phyloP scores from a whole-genome alignment of 2,113 vertebrate species.

The Ptyas mucosa region DNA sequence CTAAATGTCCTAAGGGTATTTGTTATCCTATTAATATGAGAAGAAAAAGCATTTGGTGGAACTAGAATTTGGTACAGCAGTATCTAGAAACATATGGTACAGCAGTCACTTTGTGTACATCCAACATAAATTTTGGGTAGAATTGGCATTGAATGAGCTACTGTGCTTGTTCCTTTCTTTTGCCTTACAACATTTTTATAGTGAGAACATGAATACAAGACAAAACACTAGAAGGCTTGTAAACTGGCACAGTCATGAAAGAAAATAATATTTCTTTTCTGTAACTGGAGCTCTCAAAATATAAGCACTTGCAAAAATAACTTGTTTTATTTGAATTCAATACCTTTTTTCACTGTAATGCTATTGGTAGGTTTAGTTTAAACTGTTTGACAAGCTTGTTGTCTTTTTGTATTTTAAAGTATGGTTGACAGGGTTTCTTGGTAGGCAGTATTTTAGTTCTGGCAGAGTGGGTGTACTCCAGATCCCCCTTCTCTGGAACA shows the following conservation, averaged over 20 bases:
- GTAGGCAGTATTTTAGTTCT: neutral
- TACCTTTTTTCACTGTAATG: neutral
- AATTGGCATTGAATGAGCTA: neutral
- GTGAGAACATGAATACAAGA: neutral
- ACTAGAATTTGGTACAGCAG: neutral
- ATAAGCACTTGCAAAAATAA: neutral
- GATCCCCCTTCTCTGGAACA: neutral
- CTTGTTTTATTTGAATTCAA: neutral
- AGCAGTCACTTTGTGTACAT: neutral
- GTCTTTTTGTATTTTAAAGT: neutral
- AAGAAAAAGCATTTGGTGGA: neutral
- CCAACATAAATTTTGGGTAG: neutral
- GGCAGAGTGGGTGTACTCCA: neutral
- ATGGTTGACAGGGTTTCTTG: neutral
- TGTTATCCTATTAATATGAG: neutral
- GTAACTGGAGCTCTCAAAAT: neutral
- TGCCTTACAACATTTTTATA: neutral
- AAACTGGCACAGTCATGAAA: neutral
- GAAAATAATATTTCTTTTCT: neutral
- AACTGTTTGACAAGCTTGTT: neutral
- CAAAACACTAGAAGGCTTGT: neutral
- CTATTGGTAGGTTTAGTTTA: accelerated
- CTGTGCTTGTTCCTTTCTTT: neutral
- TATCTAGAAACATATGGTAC: neutral
- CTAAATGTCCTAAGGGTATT: neutral